These are phyloP conservation scores for Lepidurus arcticus DNA, from an alignment of 1,140 invertebrate species.

Conservation along the genomic window DNA sequence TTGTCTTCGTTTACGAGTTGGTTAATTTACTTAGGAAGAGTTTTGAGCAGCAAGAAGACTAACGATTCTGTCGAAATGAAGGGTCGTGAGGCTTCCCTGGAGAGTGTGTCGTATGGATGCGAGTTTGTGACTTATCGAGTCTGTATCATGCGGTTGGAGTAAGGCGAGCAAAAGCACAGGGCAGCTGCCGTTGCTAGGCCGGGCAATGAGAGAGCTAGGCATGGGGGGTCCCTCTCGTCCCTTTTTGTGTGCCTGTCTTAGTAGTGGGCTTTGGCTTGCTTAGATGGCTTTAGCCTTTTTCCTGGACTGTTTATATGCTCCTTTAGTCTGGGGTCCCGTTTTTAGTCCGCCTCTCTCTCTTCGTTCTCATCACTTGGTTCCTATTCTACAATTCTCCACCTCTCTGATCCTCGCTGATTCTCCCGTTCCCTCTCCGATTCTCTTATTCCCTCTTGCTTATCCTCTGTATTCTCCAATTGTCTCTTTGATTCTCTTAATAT, in stretches of 20 bases:
- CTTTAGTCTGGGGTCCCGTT: not conserved
- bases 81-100: not conserved
- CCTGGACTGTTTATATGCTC: not conserved
- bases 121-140: not conserved
- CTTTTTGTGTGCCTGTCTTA: not conserved
- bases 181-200: slow-evolving; percentile 16
- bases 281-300: slow-evolving; percentile 1
- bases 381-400: not conserved
- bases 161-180: not conserved
- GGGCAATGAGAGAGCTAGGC: not conserved
- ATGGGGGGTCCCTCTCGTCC: slow-evolving; percentile 2
- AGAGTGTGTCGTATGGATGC: not conserved
- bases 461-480: not conserved
- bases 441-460: not conserved
- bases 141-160: not conserved
- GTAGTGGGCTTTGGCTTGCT: not conserved
- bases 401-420: not conserved
- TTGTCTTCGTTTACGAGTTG: no score
- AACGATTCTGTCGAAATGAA: not conserved
- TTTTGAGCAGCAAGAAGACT: not conserved
- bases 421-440: not conserved
- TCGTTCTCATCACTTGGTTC: no score
- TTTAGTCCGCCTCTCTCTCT: not conserved
- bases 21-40: no score
- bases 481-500: not conserved